Evolutionary conservation across 2,797 vertebrate species (phyloP).

Genomic region (Antennarius maculatus): DNA sequence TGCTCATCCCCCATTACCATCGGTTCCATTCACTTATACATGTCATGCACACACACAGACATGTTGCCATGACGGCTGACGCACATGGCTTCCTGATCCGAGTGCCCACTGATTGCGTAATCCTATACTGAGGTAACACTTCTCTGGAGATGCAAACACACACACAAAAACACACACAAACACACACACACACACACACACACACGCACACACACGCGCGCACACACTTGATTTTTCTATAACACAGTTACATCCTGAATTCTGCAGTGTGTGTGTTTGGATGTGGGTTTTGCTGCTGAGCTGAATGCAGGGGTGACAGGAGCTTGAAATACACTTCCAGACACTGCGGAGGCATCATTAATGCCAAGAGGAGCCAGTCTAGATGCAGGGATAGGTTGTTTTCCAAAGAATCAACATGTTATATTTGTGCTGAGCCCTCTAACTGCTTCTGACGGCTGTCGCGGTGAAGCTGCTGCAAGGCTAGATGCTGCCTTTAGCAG

Average conservation of each 20-base stretch:
- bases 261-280: constrained; percentile 20
- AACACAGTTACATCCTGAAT: too few relatives aligned
- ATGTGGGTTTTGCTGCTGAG: constrained; percentile 30
- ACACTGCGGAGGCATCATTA: constrained; percentile 33
- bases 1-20: constrained; percentile 56
- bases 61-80: constrained; percentile 62
- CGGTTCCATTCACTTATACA: constrained; percentile 59
- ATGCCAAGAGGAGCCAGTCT: constrained; percentile 2
- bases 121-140: constrained; percentile 60
- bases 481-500: constrained; percentile 19
- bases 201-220: too few relatives aligned
- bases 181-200: too few relatives aligned
- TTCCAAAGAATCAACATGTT: constrained; percentile 31
- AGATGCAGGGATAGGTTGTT: constrained; percentile 16
- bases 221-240: too few relatives aligned
- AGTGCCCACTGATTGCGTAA: constrained; percentile 62
- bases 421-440: constrained; percentile 16
- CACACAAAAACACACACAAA: background rate
- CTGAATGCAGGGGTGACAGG: constrained; percentile 35
- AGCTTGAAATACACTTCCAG: constrained; percentile 18
- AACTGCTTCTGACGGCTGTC: constrained; percentile 32
- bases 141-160: constrained; percentile 35
- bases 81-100: constrained; percentile 62
- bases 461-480: constrained; percentile 12
- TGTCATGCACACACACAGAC: constrained; percentile 54